phyloP scores from a whole-genome alignment of 2,888 invertebrate species.

The Halictus ligatus region DNA sequence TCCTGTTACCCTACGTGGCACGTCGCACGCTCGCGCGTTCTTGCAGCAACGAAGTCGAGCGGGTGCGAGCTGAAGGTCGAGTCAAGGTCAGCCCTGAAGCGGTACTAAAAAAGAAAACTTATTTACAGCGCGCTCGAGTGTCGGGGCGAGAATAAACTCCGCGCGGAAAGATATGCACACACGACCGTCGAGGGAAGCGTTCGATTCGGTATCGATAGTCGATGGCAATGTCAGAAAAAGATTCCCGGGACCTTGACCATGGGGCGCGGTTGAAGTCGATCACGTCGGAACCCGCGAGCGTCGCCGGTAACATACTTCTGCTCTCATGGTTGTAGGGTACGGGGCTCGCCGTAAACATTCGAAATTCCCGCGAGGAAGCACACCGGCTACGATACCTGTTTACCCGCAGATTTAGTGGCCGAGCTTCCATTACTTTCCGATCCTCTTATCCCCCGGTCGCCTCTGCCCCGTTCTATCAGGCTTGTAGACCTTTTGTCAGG shows the following conservation, averaged over 20 bases:
- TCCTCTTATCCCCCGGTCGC: slow-evolving; percentile 37
- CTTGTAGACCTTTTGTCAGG: slow-evolving; percentile 55
- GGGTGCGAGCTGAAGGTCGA: slow-evolving; percentile 18
- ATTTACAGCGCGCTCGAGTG: slow-evolving; percentile 11
- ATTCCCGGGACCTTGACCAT: slow-evolving; percentile 23
- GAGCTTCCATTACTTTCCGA: slow-evolving; percentile 32
- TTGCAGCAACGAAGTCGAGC: background rate
- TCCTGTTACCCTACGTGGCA: no score
- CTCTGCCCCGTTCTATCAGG: slow-evolving; percentile 20
- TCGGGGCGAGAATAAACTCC: background rate
- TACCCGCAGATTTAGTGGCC: slow-evolving; percentile 35
- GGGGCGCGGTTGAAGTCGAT: background rate
- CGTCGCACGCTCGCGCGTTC: no score
- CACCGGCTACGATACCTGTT: slow-evolving; percentile 1
- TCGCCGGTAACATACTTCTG: background rate
- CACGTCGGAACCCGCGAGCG: background rate
- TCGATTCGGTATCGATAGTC: slow-evolving; percentile 20
- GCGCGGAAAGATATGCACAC: background rate
- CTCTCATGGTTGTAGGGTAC: background rate
- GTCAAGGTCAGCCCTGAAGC: background rate
- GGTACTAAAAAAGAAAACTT: slow-evolving; percentile 26
- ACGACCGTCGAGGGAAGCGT: background rate
- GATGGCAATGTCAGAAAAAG: slow-evolving; percentile 10
- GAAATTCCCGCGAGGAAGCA: slow-evolving; percentile 36
- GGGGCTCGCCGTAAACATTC: slow-evolving; percentile 5